phyloP scores from a whole-genome alignment of 2,888 invertebrate genomes.

The Stratiomys singularior region DNA sequence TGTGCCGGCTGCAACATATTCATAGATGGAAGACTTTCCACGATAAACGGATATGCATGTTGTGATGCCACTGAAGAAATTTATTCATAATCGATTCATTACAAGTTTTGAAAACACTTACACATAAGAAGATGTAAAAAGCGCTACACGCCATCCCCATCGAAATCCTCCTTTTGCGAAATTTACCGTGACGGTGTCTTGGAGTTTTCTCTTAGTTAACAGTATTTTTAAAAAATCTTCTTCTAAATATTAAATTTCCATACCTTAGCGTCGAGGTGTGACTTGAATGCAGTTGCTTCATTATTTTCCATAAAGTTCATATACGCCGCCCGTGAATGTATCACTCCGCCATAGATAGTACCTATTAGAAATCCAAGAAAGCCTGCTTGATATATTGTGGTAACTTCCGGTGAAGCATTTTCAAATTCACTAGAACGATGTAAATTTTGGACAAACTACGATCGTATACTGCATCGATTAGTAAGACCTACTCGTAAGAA shows the following conservation, averaged over 20 bases:
- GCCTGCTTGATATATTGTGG: constrained; percentile 71
- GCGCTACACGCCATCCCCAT: constrained; percentile 75
- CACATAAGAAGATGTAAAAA: constrained; percentile 77
- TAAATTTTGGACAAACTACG: too few relatives aligned
- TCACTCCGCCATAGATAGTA: constrained; percentile 73
- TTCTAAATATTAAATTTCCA: not conserved
- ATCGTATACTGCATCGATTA: too few relatives aligned
- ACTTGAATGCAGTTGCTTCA: constrained; percentile 76
- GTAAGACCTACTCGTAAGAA: constrained; percentile 58
- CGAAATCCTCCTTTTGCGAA: constrained; percentile 78
- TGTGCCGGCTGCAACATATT: constrained; percentile 74
- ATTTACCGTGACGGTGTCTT: constrained; percentile 74
- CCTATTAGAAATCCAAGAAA: constrained; percentile 73
- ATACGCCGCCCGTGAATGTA: constrained; percentile 71
- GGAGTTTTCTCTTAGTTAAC: constrained; percentile 72
- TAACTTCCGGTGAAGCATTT: constrained; percentile 71
- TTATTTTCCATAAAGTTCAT: constrained; percentile 77
- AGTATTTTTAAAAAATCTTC: not conserved
- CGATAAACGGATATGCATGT: constrained; percentile 75
- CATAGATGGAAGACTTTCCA: constrained; percentile 73
- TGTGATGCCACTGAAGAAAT: constrained; percentile 70
- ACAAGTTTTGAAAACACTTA: constrained; percentile 61
- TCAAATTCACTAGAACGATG: constrained; percentile 73
- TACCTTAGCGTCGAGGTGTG: constrained; percentile 77
- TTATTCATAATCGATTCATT: constrained; percentile 30